Conservation (phyloP, 1,140 invertebrate species). For the Paralvinella palmiformis region DNA sequence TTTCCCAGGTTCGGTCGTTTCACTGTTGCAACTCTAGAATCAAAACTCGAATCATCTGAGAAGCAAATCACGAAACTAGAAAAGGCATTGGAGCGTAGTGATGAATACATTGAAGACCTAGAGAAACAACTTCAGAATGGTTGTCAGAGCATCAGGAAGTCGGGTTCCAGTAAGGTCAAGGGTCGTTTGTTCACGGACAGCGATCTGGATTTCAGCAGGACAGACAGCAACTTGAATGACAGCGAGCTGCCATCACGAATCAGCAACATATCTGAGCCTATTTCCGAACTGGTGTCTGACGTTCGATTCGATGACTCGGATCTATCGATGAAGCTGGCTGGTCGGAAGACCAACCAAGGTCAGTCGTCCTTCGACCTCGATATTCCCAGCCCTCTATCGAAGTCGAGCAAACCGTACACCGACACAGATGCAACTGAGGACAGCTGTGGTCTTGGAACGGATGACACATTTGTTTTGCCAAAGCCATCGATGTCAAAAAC, state of each 20-base stretch:
- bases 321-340: background rate
- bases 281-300: too few species aligned
- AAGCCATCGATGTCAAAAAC: background rate
- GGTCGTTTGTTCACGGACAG: background rate
- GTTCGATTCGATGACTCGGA: background rate
- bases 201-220: background rate
- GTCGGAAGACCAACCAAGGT: conserved; percentile 18
- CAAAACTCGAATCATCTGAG: conserved; percentile 39
- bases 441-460: background rate
- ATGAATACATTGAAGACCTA: conserved; percentile 43
- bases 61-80: conserved; percentile 41
- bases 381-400: conserved; percentile 31
- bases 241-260: background rate
- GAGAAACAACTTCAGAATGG: conserved; percentile 21
- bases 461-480: too few species aligned
- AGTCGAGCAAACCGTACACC: conserved; percentile 4
- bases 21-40: conserved; percentile 44
- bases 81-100: conserved; percentile 43
- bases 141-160: background rate
- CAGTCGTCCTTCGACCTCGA: conserved; percentile 39
- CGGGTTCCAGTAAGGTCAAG: background rate
- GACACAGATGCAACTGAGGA: conserved; percentile 4
- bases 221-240: background rate
- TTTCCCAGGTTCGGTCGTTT: conserved; percentile 40
- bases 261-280: background rate